Percentiles rank a stretch among this genome's conserved stretches.
These are phyloP conservation scores for Dorcus hopei DNA, from an alignment of 2,888 invertebrate species.

Conservation along the genomic window DNA sequence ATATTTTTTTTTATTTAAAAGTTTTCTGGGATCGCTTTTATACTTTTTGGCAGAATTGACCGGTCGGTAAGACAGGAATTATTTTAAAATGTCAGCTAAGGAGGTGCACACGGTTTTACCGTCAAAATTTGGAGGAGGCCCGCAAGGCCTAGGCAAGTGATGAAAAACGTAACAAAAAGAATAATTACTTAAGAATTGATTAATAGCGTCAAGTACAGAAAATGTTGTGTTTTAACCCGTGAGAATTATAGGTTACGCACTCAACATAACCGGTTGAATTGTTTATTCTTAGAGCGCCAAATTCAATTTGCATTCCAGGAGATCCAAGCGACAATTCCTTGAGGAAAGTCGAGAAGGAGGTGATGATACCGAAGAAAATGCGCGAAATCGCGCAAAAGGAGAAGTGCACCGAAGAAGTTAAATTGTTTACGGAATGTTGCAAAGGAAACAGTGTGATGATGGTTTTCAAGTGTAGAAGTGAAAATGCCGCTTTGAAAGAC, in stretches of 20 bases:
- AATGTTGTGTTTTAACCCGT: not conserved
- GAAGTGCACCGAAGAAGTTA: slow-evolving; percentile 73
- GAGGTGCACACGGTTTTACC: slow-evolving; percentile 7
- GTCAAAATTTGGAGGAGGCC: slow-evolving; percentile 21
- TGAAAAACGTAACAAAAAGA: not conserved
- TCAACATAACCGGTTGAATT: not conserved
- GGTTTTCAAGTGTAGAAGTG: slow-evolving; percentile 70
- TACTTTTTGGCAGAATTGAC: too few relatives aligned
- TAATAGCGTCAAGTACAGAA: not conserved
- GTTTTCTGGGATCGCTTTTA: too few relatives aligned
- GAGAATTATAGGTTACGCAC: too few relatives aligned
- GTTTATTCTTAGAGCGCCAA: slow-evolving; percentile 5
- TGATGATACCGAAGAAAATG: slow-evolving; percentile 79
- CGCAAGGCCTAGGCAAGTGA: slow-evolving; percentile 25
- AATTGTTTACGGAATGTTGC: slow-evolving; percentile 71
- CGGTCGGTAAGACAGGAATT: slow-evolving; percentile 9
- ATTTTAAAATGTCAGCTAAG: slow-evolving; percentile 1
- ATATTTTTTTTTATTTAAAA: too few relatives aligned
- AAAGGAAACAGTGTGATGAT: slow-evolving; percentile 63
- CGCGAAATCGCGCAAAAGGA: slow-evolving; percentile 75
- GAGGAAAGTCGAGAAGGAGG: slow-evolving; percentile 83
- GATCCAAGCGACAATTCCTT: slow-evolving; percentile 82
- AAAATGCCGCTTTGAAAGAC: slow-evolving; percentile 65
- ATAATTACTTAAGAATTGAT: not conserved
- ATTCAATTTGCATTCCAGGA: slow-evolving; percentile 54